These are phyloP conservation scores for Mixornis gularis DNA, from an alignment of 2,113 vertebrate genomes.

Conservation along the genomic window DNA sequence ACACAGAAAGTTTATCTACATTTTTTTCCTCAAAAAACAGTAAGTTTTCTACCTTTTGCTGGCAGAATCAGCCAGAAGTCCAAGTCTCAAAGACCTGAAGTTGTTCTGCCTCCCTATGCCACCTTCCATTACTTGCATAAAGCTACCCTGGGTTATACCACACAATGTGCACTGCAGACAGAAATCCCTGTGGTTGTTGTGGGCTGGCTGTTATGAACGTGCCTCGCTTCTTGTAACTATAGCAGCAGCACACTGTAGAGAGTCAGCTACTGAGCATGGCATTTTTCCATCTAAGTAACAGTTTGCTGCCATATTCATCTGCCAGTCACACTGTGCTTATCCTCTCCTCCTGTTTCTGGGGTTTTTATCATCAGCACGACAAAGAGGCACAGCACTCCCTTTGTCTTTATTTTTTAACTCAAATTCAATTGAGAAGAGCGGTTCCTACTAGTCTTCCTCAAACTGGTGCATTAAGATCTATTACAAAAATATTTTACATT, in stretches of 20 bases:
- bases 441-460: background rate
- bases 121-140: background rate
- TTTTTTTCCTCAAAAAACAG: background rate
- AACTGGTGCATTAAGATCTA: background rate
- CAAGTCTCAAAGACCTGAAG: background rate
- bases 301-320: background rate
- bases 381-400: background rate
- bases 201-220: background rate
- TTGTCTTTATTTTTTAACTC: background rate
- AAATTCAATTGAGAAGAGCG: background rate
- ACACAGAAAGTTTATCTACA: background rate
- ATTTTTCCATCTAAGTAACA: background rate
- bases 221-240: background rate
- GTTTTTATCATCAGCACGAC: background rate
- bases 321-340: background rate
- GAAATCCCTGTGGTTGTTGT: background rate
- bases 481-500: background rate
- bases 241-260: background rate
- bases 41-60: background rate
- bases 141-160: background rate
- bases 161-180: rapidly evolving
- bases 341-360: background rate
- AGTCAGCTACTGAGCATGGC: background rate
- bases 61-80: background rate
- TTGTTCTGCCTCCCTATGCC: background rate